phyloP scores from a whole-genome alignment of 1,140 invertebrate species.

The Brachionus asplanchnoidis region DNA sequence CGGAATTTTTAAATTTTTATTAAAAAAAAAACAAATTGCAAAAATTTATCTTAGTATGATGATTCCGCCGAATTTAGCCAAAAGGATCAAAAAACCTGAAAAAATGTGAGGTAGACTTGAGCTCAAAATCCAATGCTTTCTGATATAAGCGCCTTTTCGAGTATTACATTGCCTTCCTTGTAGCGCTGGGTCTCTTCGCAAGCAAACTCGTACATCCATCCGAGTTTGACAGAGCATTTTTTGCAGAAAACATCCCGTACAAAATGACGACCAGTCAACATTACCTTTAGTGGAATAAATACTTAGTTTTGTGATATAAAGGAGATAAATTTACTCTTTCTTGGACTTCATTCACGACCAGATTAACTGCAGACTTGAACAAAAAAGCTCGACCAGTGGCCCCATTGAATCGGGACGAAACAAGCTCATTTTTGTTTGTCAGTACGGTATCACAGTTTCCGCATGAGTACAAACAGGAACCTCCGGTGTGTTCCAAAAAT shows the following conservation, averaged over 20 bases:
- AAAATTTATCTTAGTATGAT: not conserved
- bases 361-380: constrained; percentile 61
- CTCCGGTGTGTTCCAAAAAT: constrained; percentile 89
- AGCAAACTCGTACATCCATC: constrained; percentile 66
- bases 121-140: constrained; percentile 51
- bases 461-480: constrained; percentile 84
- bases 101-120: not conserved
- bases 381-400: constrained; percentile 92
- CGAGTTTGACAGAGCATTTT: constrained; percentile 72
- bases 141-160: constrained; percentile 60
- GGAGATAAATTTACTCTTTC: constrained; percentile 23
- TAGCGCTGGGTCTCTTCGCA: constrained; percentile 94
- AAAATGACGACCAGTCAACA: constrained; percentile 76
- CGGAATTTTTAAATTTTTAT: not conserved
- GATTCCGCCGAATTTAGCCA: not conserved
- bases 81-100: not conserved
- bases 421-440: constrained; percentile 86
- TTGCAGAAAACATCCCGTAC: constrained; percentile 94
- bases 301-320: not conserved
- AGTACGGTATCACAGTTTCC: constrained; percentile 88
- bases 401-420: constrained; percentile 86
- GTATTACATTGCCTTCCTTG: constrained; percentile 85
- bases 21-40: not conserved
- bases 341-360: constrained; percentile 11
- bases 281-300: constrained; percentile 47